Base-by-base conservation (phyloP, 2,113 vertebrate species). In the Forbesichthys papilliferus region DNA sequence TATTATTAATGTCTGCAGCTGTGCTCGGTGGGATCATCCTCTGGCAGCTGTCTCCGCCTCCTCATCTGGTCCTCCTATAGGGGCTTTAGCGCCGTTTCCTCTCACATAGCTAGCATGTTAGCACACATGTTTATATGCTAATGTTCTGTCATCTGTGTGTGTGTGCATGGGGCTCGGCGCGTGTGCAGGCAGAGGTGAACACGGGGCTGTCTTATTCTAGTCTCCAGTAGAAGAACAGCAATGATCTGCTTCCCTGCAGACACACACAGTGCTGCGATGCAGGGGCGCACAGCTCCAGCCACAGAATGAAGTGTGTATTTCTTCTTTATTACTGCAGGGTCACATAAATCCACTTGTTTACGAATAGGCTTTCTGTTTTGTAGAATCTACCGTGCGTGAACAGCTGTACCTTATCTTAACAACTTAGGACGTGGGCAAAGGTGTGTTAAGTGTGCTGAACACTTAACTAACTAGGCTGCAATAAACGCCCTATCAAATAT, bases 1-100 rank as follows among this genome's bases (percentile, higher is more conserved):
- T 71, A 86, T 87, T 87, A 90, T 90, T 88, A 82, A 89, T 87
- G 76, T 16, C 67, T 82, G 77, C 34, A 9, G 13, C 36, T 55
- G 14, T 18, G 36, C 36, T 8, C 7, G 36, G 36, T 42, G 36
- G 36, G 74, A 70, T 74, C 71, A 69, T 20, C 61, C 64, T 73
- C 77, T 62, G 71, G 34, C 58, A 81, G 79, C 8, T 62, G 42
- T 59, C n/a, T 52, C 48, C 8, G 33, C 54, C 74, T 78, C 63
- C 75, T 74, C 68, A 65, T 46, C 55, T 66, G 75, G 60, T 81
- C 59, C 74, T 73, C 64, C 67, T 27, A 1, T 73, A 27, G 27
- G 27, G 27, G 27, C 27, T 27, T 27, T 27, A 27, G 27, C 27
- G 2, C 27, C 27, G 2, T 27, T 3, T 27, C 27, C 27, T 27